Evolutionary conservation across 2,888 invertebrate species (phyloP).

Genomic region (Drosophila greeni): DNA sequence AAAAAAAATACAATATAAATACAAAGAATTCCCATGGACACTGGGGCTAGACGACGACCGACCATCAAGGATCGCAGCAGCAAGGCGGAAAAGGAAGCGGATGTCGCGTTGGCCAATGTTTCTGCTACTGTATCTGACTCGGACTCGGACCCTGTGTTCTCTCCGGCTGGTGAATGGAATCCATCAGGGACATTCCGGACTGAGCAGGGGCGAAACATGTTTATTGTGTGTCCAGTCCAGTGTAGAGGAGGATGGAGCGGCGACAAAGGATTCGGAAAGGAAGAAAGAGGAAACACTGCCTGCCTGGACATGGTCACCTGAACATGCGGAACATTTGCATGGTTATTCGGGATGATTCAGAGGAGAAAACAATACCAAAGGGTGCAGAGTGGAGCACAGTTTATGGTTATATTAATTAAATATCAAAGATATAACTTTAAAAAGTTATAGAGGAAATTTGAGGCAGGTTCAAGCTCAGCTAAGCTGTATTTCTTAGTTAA

Average conservation of each 20-base stretch:
- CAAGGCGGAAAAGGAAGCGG: slow-evolving; percentile 66
- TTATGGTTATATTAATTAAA: background rate
- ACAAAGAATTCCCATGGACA: slow-evolving; percentile 37
- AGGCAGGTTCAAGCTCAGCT: too few relatives aligned
- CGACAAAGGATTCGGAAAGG: slow-evolving; percentile 19
- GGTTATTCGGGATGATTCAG: slow-evolving; percentile 20
- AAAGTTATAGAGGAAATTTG: too few relatives aligned
- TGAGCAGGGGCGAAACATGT: slow-evolving; percentile 22
- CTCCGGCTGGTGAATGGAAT: slow-evolving; percentile 39
- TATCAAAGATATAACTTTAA: too few relatives aligned
- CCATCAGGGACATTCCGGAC: slow-evolving; percentile 27
- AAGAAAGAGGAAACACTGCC: background rate
- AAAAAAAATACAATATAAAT: slow-evolving; percentile 21
- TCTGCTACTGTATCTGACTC: slow-evolving; percentile 42
- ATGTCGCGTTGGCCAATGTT: slow-evolving; percentile 72
- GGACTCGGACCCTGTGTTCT: slow-evolving; percentile 14
- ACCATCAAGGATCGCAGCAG: slow-evolving; percentile 37
- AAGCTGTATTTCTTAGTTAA: too few relatives aligned
- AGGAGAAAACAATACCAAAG: background rate
- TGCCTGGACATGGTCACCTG: slow-evolving; percentile 30
- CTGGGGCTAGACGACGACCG: slow-evolving; percentile 9
- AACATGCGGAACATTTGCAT: slow-evolving; percentile 27
- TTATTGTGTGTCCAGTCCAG: slow-evolving; percentile 36
- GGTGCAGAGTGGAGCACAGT: too few relatives aligned
- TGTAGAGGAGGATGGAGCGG: slow-evolving; percentile 6